Conservation (phyloP, 92 coral and sea anemone species). For the Zoanthus sansibaricus region DNA sequence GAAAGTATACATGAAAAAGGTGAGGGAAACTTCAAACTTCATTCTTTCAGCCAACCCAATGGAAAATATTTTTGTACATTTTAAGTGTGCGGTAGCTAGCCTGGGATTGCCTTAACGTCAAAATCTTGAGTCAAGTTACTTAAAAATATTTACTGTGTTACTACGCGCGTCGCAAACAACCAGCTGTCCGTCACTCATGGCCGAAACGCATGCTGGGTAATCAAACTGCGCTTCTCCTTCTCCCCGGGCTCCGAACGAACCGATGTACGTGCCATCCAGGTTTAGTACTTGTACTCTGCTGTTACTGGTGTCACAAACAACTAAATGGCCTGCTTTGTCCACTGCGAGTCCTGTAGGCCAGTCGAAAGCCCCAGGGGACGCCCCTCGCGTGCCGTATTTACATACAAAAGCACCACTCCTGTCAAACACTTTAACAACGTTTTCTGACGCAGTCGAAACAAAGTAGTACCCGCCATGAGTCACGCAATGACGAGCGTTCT, state of each 20-base stretch:
- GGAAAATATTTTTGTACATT: neutral
- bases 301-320: slow-evolving; percentile 61
- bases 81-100: neutral
- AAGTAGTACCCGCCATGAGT: slow-evolving; percentile 31
- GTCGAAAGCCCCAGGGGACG: slow-evolving; percentile 51
- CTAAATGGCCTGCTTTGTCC: slow-evolving; percentile 55
- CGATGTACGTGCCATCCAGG: slow-evolving; percentile 44
- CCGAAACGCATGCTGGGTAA: slow-evolving; percentile 48
- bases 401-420: slow-evolving; percentile 35
- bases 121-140: slow-evolving; percentile 1
- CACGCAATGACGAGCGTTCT: slow-evolving; percentile 46
- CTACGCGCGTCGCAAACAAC: slow-evolving; percentile 56
- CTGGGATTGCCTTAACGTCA: too few species aligned
- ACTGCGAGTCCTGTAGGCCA: slow-evolving; percentile 57
- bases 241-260: slow-evolving; percentile 57
- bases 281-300: slow-evolving; percentile 57
- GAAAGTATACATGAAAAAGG: too few species aligned
- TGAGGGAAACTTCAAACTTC: too few species aligned
- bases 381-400: slow-evolving; percentile 46
- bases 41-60: neutral
- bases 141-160: slow-evolving; percentile 47
- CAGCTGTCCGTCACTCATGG: slow-evolving; percentile 54
- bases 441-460: slow-evolving; percentile 49
- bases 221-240: slow-evolving; percentile 32
- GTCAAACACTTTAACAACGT: slow-evolving; percentile 52